These are phyloP conservation scores for Lacerta viridis DNA, from an alignment of 2,797 vertebrate genomes.

Conservation along the genomic window DNA sequence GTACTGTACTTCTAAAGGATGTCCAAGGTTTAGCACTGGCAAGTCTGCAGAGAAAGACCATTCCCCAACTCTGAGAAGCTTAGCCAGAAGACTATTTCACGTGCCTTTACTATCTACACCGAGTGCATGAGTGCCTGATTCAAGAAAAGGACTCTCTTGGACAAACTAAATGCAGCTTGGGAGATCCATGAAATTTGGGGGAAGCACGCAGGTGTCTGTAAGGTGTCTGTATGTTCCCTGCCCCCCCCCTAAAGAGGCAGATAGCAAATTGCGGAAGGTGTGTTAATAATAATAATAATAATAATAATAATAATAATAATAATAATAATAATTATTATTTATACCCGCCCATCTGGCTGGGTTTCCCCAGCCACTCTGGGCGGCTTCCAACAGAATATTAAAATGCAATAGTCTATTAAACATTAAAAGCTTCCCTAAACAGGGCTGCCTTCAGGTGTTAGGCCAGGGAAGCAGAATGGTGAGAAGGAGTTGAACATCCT, in stretches of 20 bases:
- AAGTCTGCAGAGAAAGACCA: conserved; percentile 1
- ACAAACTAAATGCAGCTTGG: too few species aligned
- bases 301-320: too few species aligned
- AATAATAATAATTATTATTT: too few species aligned
- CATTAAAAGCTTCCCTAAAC: too few species aligned
- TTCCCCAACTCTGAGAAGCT: conserved; percentile 9
- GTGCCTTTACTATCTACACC: not conserved
- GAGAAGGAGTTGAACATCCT: not conserved
- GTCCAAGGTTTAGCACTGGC: conserved; percentile 1
- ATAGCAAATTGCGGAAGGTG: not conserved
- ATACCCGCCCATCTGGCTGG: too few species aligned
- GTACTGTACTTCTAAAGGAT: conserved; percentile 6
- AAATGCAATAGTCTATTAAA: too few species aligned
- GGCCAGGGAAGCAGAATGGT: not conserved
- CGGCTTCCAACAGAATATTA: too few species aligned
- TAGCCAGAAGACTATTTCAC: not conserved
- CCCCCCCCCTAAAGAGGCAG: not conserved
- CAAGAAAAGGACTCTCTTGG: not conserved
- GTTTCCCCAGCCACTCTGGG: too few species aligned
- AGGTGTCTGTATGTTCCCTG: not conserved
- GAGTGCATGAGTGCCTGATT: not conserved
- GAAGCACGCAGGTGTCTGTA: not conserved
- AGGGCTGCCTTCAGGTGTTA: not conserved
- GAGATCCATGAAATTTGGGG: too few species aligned
- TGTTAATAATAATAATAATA: too few species aligned